These are phyloP conservation scores for Oreotragus oreotragus DNA, from an alignment of 2,113 vertebrate genomes.

Conservation along the genomic window DNA sequence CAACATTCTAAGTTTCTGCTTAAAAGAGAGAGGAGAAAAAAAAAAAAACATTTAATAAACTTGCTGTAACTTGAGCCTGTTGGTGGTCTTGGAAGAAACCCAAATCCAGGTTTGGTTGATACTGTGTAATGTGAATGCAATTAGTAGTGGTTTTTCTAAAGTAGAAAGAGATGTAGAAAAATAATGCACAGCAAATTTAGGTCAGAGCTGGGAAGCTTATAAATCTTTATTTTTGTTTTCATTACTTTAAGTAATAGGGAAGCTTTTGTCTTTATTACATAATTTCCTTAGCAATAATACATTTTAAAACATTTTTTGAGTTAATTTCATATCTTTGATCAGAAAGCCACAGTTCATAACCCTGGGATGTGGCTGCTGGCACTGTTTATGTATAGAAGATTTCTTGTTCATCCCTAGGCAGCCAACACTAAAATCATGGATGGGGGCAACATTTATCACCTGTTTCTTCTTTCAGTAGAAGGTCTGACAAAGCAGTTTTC, in stretches of 20 bases:
- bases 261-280: slow-evolving; percentile 47
- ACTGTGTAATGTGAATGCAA: slow-evolving; percentile 91
- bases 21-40: not conserved
- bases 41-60: slow-evolving; percentile 43
- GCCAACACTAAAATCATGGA: not conserved
- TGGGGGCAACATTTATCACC: not conserved
- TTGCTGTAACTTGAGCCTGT: slow-evolving; percentile 71
- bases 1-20: slow-evolving; percentile 39
- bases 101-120: slow-evolving; percentile 84
- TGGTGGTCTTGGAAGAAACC: slow-evolving; percentile 92
- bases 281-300: slow-evolving; percentile 65
- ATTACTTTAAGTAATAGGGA: slow-evolving; percentile 52
- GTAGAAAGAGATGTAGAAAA: slow-evolving; percentile 73
- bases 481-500: not conserved
- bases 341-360: slow-evolving; percentile 45
- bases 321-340: slow-evolving; percentile 68
- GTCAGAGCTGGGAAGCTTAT: slow-evolving; percentile 49
- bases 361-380: slow-evolving; percentile 47
- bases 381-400: slow-evolving; percentile 15
- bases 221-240: slow-evolving; percentile 57
- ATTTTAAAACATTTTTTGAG: slow-evolving; percentile 56
- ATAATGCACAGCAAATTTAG: slow-evolving; percentile 67
- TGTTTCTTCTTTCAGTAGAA: not conserved
- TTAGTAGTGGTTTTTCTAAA: slow-evolving; percentile 84
- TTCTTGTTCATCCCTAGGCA: slow-evolving; percentile 37